Conservation (phyloP, 2,888 invertebrate genomes). For the Tolmerus cingulatus region DNA sequence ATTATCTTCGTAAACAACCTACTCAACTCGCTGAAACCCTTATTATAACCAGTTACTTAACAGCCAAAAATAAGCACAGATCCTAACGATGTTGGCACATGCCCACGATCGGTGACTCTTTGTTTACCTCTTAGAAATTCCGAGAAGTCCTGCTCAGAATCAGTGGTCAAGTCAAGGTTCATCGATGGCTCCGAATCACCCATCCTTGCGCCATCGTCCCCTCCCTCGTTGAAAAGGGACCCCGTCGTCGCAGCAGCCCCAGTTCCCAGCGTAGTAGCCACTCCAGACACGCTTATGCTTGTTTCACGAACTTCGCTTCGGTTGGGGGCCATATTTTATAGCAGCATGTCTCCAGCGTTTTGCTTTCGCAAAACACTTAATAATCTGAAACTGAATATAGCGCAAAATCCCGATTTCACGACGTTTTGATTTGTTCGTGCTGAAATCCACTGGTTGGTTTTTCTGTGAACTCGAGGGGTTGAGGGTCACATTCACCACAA, state of each 20-base stretch:
- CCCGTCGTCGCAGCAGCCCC: background rate
- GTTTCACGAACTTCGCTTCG: background rate
- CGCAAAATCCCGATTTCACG: background rate
- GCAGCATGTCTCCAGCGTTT: background rate
- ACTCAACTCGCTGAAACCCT: too few relatives aligned
- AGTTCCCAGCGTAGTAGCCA: background rate
- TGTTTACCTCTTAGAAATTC: background rate
- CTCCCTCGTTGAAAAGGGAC: background rate
- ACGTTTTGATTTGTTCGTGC: background rate
- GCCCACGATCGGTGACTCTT: background rate
- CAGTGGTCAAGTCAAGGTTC: background rate
- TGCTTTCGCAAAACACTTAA: background rate
- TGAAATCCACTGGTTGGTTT: background rate
- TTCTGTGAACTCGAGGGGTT: background rate
- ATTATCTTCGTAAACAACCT: too few relatives aligned
- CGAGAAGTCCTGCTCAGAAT: background rate
- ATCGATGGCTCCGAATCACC: background rate
- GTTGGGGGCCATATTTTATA: background rate
- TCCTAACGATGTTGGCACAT: background rate
- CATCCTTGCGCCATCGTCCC: background rate
- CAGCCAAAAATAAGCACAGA: too few relatives aligned
- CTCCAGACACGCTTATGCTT: background rate
- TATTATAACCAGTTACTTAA: too few relatives aligned
- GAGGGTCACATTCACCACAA: background rate
- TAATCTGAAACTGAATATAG: background rate